Evolutionary conservation across 2,797 vertebrate genomes (phyloP), one percentile per base, ranked within the genome.

Genomic region (Kryptopterus vitreolus): DNA sequence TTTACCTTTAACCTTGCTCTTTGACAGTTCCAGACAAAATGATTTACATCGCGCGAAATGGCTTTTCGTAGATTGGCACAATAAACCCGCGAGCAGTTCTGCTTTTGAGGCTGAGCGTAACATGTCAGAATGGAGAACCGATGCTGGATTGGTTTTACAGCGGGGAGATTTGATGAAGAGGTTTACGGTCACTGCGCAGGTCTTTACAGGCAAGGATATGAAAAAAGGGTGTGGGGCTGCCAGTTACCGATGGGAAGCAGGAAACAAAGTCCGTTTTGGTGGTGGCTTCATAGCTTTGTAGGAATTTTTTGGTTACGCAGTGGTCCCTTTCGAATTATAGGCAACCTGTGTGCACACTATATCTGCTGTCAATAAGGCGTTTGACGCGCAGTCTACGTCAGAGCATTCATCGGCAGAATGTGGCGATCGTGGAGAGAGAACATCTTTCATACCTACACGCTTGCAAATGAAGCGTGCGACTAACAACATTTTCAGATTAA

Each of bases 101-200:
- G 66, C 74, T 81, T 81, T 81, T 77, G 57, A 31, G 26, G 15
- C 57, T 81, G 58, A 33, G 66, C 71, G 43, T 12, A 53, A 58
- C 22, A 26, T 63, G 46, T 59, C 48, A 63, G 46, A 65, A 73
- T 55, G 24, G 53, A 77, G 78, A 76, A 77, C 52, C 31, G n/a
- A 24, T 52, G 61, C 16, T 53, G 13, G 52, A 52, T 31, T 24
- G 26, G 29, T 77, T 81, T 81, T 77, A 81, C 63, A 55, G 66
- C 57, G 24, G 80, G n/a, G 62, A 35, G 46, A 75, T 55, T 53
- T 63, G 74, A 77, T 31, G 24, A 35, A 77, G 11, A 63, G 66
- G 61, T 77, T 71, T 81, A 77, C 24, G 58, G 46, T 71, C 22
- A 31, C 12, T 63, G 26, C 55, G 31, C 55, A 35, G 57, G 2